Evolutionary conservation across 2,797 vertebrate genomes (phyloP), one percentile per base, ranked within the genome.

Genomic region (Hybognathus amarus): DNA sequence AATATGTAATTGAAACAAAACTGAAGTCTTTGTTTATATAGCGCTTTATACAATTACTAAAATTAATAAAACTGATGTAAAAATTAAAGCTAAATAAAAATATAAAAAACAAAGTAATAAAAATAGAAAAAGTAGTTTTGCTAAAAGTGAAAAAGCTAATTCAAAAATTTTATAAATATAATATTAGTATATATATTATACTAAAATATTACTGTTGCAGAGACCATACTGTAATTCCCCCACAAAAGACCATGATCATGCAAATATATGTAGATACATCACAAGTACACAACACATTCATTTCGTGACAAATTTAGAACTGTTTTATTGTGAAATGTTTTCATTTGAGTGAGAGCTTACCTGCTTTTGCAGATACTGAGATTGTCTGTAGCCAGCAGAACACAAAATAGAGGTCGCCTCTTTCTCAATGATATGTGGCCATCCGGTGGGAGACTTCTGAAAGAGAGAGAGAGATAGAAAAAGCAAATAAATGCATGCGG

Each of bases 331-430:
- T 3, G 3, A 74, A 54, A 54, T 54, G 12, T n/a, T 42, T n/a
- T 27, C 10, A 50, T 64, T 45, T 64, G 18, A 50, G 17, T 77
- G 4, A 17, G 42, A 36, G 8, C 69, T 79, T 73, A 88, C 90
- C 89, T 86, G 77, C 61, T 67, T 61, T 33, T 79, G 61, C 50
- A 73, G 66, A 82, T 52, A 6, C 73, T 86, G 36, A 76, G 45
- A 10, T 85, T 82, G 66, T 93, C 89, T 17, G 90, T 54, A 45
- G 84, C 52, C 17, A 90, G 88, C 30, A 92, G 87, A 75, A 89
- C 89, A 85, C 91, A 92, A 56, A n/a, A 89, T 71, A 30, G 73
- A 88, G 0, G 82, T 85, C 80, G 83, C 82, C 81, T 94, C 92
- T 5, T 27, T 85, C 78, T 90, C 90, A 6, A 54, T 80, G 18